Conservation (phyloP, 1,140 invertebrate genomes). For the Anagrus nilaparvatae region DNA sequence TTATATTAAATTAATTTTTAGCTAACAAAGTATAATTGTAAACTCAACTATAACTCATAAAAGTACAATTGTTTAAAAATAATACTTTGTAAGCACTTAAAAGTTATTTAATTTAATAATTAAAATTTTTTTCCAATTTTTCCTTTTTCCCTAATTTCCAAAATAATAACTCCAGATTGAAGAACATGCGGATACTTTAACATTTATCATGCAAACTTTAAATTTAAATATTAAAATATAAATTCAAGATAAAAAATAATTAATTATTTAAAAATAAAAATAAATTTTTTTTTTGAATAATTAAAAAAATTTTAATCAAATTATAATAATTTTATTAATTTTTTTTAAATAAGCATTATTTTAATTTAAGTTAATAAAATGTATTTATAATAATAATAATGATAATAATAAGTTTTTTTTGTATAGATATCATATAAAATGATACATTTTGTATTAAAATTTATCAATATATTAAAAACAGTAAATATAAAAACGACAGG, state of each 20-base stretch:
- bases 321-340: no score
- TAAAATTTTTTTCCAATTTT: neutral
- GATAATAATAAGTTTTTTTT: no score
- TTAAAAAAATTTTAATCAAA: slow-evolving; percentile 7
- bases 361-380: no score
- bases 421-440: no score
- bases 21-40: no score
- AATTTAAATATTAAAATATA: slow-evolving; percentile 51
- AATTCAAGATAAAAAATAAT: neutral
- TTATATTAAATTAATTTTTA: slow-evolving; percentile 1
- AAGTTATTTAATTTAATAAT: neutral
- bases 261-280: slow-evolving; percentile 3
- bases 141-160: slow-evolving; percentile 10
- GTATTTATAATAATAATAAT: no score
- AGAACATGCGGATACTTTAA: slow-evolving; percentile 76
- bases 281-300: slow-evolving; percentile 5
- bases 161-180: slow-evolving; percentile 76
- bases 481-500: no score
- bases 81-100: no score
- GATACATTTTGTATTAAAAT: no score
- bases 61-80: neutral
- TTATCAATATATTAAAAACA: no score
- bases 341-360: no score
- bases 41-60: slow-evolving; percentile 7
- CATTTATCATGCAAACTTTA: slow-evolving; percentile 73